A percentile compares a stretch with the other conserved stretches of the same genome.
Conservation (phyloP, 92 coral and sea anemone species). For the Palythoa grandiflora region DNA sequence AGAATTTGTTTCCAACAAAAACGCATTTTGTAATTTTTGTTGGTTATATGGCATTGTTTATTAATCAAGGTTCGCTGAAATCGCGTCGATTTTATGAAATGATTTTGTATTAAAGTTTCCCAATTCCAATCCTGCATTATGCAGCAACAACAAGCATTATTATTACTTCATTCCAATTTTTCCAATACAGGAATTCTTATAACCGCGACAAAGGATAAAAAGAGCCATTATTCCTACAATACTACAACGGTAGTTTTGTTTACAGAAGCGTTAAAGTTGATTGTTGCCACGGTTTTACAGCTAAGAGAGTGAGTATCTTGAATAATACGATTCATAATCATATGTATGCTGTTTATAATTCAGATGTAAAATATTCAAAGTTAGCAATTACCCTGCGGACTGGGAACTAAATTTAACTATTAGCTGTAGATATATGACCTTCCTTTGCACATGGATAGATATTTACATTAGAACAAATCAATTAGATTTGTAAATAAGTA, state of each 20-base stretch:
- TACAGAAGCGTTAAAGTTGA: conserved; percentile 85
- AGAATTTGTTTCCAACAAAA: conserved; percentile 93
- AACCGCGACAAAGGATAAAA: conserved; percentile 88
- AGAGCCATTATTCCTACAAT: conserved; percentile 78
- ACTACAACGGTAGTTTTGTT: conserved; percentile 94
- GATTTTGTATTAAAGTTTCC: not conserved
- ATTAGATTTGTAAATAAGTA: too few species aligned
- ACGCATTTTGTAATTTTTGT: conserved; percentile 86
- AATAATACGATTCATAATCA: not conserved
- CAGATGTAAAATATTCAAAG: too few species aligned
- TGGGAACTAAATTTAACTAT: too few species aligned
- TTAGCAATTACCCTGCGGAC: too few species aligned
- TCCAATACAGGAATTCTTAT: conserved; percentile 82
- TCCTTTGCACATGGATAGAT: too few species aligned
- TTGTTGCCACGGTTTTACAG: conserved; percentile 79
- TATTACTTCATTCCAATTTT: not conserved
- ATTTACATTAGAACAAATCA: too few species aligned
- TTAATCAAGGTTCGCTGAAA: conserved; percentile 84
- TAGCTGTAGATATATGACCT: too few species aligned
- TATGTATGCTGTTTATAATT: not conserved
- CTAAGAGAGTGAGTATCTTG: conserved; percentile 82
- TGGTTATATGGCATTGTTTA: conserved; percentile 90
- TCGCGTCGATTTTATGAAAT: not conserved
- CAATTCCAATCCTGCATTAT: too few species aligned
- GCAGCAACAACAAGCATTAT: too few species aligned